A percentile compares a stretch with the other conserved stretches of the same genome.
Evolutionary conservation across 2,113 vertebrate genomes (phyloP).

Genomic region (Mesocricetus auratus): DNA sequence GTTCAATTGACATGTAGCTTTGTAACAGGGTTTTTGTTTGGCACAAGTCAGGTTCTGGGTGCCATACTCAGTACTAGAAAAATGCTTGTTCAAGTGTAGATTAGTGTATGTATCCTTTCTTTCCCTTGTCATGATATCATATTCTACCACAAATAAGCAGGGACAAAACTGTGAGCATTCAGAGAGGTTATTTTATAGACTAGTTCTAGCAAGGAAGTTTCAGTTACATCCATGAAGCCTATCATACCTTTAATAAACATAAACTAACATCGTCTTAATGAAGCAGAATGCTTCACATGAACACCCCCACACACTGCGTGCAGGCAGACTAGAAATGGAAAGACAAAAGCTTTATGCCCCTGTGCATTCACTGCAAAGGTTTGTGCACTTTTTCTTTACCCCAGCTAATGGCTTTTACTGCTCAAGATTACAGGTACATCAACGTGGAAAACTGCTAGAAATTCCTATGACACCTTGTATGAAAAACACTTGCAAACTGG

Average conservation of each 20-base stretch:
- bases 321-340: not conserved
- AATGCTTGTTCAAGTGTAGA: not conserved
- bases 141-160: not conserved
- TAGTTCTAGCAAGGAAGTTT: not conserved
- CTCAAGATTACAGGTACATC: not conserved
- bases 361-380: conserved; percentile 1
- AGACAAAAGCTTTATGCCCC: not conserved
- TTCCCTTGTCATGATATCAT: not conserved
- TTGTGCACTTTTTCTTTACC: not conserved
- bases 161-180: not conserved
- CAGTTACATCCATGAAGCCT: not conserved
- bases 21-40: not conserved
- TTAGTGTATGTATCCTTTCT: not conserved
- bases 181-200: not conserved
- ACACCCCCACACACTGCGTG: too few relatives aligned
- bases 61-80: not conserved
- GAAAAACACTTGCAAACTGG: not conserved
- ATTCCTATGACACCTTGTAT: conserved; percentile 19
- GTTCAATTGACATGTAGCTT: not conserved
- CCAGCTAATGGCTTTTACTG: not conserved
- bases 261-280: not conserved
- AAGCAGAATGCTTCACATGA: not conserved
- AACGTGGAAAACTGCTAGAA: not conserved
- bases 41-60: not conserved
- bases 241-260: not conserved